Percentiles rank a stretch among this genome's conserved stretches.
Evolutionary conservation across 2,113 vertebrate species (phyloP).

Genomic region (Peucedramus taeniatus): DNA sequence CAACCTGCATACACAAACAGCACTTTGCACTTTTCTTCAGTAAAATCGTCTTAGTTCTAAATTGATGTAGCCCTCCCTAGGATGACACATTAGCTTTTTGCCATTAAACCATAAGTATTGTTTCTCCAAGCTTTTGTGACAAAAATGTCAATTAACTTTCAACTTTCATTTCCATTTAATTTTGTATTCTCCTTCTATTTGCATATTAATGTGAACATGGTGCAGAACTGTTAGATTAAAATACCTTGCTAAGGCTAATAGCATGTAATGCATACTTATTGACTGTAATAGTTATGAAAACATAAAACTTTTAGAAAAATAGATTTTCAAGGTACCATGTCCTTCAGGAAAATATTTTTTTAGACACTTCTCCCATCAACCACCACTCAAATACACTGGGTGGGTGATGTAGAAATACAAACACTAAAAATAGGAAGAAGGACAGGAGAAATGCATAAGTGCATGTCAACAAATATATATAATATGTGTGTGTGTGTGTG

Average conservation of each 20-base stretch:
- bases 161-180: constrained; percentile 75
- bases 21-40: constrained; percentile 47
- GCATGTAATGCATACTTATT: constrained; percentile 63
- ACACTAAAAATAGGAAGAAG: not conserved
- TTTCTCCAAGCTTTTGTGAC: constrained; percentile 68
- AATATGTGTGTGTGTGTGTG: no score
- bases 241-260: constrained; percentile 57
- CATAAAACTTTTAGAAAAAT: constrained; percentile 13
- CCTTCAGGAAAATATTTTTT: not conserved
- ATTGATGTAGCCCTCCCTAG: constrained; percentile 67
- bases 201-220: constrained; percentile 73
- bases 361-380: not conserved
- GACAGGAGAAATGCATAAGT: not conserved
- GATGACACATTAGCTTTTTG: constrained; percentile 71
- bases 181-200: constrained; percentile 68
- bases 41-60: constrained; percentile 53
- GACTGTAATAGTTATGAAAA: constrained; percentile 37
- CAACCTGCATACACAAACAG: constrained; percentile 58
- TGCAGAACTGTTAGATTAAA: constrained; percentile 68
- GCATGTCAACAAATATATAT: constrained; percentile 22
- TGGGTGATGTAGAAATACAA: not conserved
- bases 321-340: not conserved
- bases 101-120: constrained; percentile 70
- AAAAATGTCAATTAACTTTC: constrained; percentile 77
- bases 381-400: not conserved